These are phyloP conservation scores for Micrastur ruficollis DNA, from an alignment of 2,797 vertebrate species.

Conservation along the genomic window DNA sequence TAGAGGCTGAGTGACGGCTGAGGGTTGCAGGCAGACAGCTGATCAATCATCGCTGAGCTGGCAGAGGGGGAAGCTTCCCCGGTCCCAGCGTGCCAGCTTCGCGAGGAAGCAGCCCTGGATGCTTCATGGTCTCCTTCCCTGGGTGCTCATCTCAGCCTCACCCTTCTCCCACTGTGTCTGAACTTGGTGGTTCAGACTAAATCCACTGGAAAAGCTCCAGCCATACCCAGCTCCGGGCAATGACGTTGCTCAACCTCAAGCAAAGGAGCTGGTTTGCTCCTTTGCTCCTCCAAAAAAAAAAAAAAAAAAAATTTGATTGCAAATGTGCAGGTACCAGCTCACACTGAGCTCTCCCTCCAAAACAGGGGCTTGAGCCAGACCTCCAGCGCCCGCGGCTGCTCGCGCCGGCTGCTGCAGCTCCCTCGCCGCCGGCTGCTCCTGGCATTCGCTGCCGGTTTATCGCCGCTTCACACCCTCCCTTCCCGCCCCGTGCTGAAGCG, in stretches of 20 bases:
- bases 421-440: not conserved
- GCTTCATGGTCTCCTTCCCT: not conserved
- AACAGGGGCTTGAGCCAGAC: not conserved
- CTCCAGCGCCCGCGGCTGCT: not conserved
- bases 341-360: not conserved
- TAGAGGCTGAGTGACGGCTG: slow-evolving; percentile 47
- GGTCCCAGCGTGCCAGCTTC: not conserved
- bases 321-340: rapidly evolving
- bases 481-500: not conserved
- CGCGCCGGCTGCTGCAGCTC: not conserved
- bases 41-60: not conserved
- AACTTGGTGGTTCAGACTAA: rapidly evolving
- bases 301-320: not conserved
- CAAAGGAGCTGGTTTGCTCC: too few relatives aligned
- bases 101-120: not conserved
- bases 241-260: rapidly evolving
- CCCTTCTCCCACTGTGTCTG: rapidly evolving
- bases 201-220: not conserved
- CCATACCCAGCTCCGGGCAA: rapidly evolving
- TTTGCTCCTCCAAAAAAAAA: too few relatives aligned
- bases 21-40: slow-evolving; percentile 20
- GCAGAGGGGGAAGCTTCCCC: not conserved
- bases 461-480: not conserved
- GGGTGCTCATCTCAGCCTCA: rapidly evolving
- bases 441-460: not conserved